Evolutionary conservation across 2,113 vertebrate species (phyloP).

Genomic region (Calidris pygmaea): DNA sequence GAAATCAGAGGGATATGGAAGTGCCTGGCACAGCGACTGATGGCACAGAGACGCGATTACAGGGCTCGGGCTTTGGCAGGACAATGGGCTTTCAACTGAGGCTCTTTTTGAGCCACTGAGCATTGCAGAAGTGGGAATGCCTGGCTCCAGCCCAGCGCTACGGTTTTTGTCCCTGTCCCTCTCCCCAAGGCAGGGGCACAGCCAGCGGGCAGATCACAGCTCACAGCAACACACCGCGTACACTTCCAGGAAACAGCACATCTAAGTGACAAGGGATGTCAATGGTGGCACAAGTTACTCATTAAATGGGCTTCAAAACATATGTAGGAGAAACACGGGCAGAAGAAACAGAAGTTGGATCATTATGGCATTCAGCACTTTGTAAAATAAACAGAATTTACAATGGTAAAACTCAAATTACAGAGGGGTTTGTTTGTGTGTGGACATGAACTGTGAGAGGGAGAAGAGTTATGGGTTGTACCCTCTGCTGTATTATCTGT

Average conservation of each 20-base stretch:
- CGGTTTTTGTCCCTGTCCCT: background rate
- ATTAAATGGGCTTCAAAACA: background rate
- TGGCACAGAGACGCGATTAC: fast-evolving
- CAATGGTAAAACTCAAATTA: background rate
- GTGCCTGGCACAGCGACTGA: background rate
- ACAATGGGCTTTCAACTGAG: background rate
- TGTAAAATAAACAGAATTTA: background rate
- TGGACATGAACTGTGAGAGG: background rate
- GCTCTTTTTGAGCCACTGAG: background rate
- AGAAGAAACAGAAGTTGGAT: background rate
- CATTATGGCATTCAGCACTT: background rate
- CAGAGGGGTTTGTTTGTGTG: background rate
- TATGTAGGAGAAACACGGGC: background rate
- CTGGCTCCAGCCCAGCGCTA: background rate
- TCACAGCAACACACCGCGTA: background rate
- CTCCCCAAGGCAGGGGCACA: background rate
- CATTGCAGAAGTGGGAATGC: background rate
- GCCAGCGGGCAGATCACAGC: background rate
- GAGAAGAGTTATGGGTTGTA: background rate
- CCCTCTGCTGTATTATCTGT: background rate
- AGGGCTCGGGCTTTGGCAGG: background rate
- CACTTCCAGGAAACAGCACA: fast-evolving
- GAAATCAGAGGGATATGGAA: background rate
- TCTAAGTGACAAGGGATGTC: background rate
- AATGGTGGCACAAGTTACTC: background rate